These are phyloP conservation scores for Drosophila fungiperda DNA, from an alignment of 2,888 invertebrate genomes.

Conservation along the genomic window DNA sequence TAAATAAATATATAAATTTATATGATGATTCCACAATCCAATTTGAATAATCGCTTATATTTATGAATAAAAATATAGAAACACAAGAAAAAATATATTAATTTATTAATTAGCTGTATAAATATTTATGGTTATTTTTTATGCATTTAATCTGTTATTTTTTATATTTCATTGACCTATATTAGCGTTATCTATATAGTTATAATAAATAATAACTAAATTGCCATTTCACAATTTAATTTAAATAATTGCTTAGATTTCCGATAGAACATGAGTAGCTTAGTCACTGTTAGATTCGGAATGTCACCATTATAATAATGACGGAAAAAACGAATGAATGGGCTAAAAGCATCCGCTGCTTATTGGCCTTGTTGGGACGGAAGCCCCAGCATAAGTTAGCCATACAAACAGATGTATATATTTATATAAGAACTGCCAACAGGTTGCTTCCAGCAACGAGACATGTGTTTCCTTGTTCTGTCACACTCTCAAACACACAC, in stretches of 20 bases:
- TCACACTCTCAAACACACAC: conserved; percentile 6
- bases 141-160: background rate
- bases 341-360: conserved; percentile 12
- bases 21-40: background rate
- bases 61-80: background rate
- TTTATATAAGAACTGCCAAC: conserved; percentile 56
- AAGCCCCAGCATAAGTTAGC: conserved; percentile 4
- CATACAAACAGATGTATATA: conserved; percentile 29
- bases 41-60: background rate
- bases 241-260: conserved; percentile 13
- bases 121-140: background rate
- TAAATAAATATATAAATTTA: background rate
- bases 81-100: background rate
- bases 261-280: background rate
- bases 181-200: background rate
- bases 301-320: conserved; percentile 21
- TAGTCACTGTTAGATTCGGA: background rate
- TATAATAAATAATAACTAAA: background rate
- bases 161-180: background rate
- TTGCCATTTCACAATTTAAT: conserved; percentile 8
- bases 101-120: background rate
- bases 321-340: conserved; percentile 31
- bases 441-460: conserved; percentile 60
- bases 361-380: conserved; percentile 16
- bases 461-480: conserved; percentile 55